These are phyloP conservation scores for Platycnemis pennipes DNA, from an alignment of 2,888 invertebrate genomes.

Conservation along the genomic window DNA sequence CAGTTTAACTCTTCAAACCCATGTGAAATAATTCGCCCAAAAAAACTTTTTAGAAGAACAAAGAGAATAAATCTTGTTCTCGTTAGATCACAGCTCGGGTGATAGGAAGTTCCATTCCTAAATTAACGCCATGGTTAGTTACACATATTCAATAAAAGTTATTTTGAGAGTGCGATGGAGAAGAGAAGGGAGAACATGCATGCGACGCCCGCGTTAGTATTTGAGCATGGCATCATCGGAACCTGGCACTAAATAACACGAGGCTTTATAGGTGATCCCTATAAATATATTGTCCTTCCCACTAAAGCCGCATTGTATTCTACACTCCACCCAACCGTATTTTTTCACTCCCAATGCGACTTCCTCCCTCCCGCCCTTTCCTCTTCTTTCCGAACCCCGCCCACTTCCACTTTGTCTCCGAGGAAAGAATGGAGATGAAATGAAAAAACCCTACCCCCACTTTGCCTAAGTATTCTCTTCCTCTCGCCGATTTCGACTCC, in stretches of 20 bases:
- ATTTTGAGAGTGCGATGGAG: neutral
- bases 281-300: constrained; percentile 52
- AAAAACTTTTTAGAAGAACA: neutral
- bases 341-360: constrained; percentile 52
- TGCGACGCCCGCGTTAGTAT: constrained; percentile 33
- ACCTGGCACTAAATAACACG: constrained; percentile 65
- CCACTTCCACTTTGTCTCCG: neutral
- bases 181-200: neutral
- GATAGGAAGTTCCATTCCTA: neutral
- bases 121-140: neutral
- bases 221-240: constrained; percentile 40
- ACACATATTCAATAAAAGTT: neutral
- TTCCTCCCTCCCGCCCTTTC: constrained; percentile 5
- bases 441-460: constrained; percentile 23
- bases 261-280: constrained; percentile 28
- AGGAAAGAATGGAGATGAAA: constrained; percentile 10
- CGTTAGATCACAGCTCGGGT: neutral
- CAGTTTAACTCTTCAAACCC: too few species aligned
- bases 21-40: too few species aligned
- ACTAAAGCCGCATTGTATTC: constrained; percentile 21
- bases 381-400: neutral
- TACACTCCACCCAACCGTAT: neutral
- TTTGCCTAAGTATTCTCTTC: constrained; percentile 14
- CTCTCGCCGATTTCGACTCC: constrained; percentile 74
- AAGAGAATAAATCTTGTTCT: neutral